Evolutionary conservation across 2,113 vertebrate genomes (phyloP).

Genomic region (Neofelis nebulosa): DNA sequence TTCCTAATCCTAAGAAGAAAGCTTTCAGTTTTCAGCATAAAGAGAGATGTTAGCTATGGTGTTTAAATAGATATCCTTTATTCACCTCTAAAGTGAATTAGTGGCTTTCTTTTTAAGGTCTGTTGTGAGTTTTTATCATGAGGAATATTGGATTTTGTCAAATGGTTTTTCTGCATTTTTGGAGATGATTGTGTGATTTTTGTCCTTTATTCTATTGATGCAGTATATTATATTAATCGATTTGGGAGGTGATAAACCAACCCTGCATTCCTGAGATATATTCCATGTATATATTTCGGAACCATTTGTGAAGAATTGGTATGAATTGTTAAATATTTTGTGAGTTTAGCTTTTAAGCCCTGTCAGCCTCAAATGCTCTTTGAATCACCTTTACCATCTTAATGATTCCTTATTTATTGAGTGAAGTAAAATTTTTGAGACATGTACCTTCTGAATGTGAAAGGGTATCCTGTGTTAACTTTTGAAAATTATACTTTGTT

Average conservation of each 20-base stretch:
- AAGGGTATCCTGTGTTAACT: background rate
- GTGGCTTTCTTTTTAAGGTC: background rate
- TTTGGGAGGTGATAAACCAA: background rate
- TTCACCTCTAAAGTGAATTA: background rate
- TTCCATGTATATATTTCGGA: background rate
- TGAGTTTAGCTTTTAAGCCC: background rate
- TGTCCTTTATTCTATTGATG: background rate
- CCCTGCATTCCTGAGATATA: background rate
- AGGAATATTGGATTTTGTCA: background rate
- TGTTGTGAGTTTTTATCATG: background rate
- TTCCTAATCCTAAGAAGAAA: background rate
- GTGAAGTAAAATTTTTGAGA: background rate
- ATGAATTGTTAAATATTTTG: background rate
- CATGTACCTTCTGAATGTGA: background rate
- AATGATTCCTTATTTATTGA: background rate
- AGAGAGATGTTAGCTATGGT: background rate
- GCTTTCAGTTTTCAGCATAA: background rate
- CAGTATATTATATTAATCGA: background rate
- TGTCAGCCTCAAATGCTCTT: background rate
- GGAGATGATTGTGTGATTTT: background rate
- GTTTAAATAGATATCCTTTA: background rate
- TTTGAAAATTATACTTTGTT: background rate
- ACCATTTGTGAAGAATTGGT: background rate
- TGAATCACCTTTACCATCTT: background rate
- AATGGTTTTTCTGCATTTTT: background rate